phyloP scores from a whole-genome alignment of 2,113 vertebrate genomes.

The Semicossyphus pulcher region DNA sequence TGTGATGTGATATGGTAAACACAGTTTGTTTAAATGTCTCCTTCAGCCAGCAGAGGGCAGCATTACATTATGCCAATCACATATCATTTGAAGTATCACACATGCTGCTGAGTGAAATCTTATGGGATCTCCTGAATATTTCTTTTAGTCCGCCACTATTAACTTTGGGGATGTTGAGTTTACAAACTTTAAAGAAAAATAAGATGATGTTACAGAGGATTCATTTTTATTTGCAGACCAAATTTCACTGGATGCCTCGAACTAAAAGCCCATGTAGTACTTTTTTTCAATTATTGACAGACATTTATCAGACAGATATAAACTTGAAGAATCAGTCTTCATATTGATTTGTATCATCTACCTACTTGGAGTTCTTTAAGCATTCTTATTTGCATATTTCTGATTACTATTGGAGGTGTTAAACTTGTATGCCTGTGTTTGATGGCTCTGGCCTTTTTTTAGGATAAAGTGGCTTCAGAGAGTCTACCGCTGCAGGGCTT shows the following conservation, averaged over 20 bases:
- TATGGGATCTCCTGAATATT: neutral
- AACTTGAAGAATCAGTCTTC: too few species aligned
- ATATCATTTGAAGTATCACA: neutral
- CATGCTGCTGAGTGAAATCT: neutral
- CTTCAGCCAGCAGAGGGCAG: conserved; percentile 59
- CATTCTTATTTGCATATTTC: conserved; percentile 1
- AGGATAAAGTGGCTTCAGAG: conserved; percentile 95
- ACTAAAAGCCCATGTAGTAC: too few species aligned
- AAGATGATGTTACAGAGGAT: neutral
- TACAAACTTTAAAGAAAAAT: neutral
- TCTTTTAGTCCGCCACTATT: neutral
- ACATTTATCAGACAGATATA: too few species aligned
- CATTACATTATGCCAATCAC: conserved; percentile 3
- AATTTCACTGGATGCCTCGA: too few species aligned
- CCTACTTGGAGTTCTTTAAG: too few species aligned
- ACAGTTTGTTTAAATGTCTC: neutral
- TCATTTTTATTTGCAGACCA: neutral
- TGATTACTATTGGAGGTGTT: neutral
- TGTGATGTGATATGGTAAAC: neutral
- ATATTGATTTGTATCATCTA: too few species aligned
- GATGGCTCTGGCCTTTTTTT: conserved; percentile 32
- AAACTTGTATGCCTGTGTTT: neutral
- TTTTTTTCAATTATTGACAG: too few species aligned
- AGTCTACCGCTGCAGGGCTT: conserved; percentile 95
- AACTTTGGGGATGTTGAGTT: neutral